Evolutionary conservation across 2,888 invertebrate species (phyloP).

Genomic region (Toxonevra muliebris): DNA sequence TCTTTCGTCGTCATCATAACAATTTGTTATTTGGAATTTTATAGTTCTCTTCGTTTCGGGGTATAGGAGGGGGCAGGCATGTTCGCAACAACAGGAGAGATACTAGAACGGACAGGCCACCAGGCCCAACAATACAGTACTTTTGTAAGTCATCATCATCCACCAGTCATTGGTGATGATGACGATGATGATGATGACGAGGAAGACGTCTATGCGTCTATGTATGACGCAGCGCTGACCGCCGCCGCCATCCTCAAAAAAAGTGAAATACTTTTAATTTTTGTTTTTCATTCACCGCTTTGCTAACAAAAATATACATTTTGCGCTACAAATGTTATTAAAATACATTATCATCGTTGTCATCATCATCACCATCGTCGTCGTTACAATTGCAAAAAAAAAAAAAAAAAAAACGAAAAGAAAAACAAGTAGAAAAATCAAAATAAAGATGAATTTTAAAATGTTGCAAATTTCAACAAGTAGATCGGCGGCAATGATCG

Average conservation of each 20-base stretch:
- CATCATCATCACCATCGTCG: neutral
- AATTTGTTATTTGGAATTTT: conserved; percentile 14
- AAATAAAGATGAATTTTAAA: neutral
- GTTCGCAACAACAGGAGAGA: neutral
- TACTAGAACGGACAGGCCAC: no score
- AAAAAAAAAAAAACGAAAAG: no score
- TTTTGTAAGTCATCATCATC: conserved; percentile 21
- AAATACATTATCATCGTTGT: neutral
- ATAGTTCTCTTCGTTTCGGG: conserved; percentile 12
- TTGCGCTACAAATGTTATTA: neutral
- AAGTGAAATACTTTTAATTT: no score
- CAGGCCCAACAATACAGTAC: neutral
- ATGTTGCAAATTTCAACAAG: conserved; percentile 3
- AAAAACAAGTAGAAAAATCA: neutral
- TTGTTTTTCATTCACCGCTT: no score
- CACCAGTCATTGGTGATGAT: neutral
- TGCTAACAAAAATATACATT: neutral
- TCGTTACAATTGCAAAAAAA: no score
- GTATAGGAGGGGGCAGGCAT: neutral
- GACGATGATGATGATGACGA: conserved; percentile 1
- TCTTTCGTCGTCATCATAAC: conserved; percentile 11
- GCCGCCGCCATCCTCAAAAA: no score
- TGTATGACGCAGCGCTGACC: no score
- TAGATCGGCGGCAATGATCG: neutral
- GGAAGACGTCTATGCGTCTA: conserved; percentile 7